These are phyloP conservation scores for Metalampra italica DNA, from an alignment of 2,888 invertebrate genomes.

Conservation along the genomic window DNA sequence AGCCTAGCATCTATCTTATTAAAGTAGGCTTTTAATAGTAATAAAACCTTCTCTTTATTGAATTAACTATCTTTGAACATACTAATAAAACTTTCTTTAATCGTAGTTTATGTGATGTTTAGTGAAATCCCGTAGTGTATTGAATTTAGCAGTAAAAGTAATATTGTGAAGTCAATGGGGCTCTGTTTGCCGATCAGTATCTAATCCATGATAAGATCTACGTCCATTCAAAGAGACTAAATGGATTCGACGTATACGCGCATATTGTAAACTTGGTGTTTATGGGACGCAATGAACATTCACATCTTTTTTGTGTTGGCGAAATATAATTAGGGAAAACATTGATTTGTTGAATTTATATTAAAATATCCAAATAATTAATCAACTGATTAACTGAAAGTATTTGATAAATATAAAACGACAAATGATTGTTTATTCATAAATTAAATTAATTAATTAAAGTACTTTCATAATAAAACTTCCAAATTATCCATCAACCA, in stretches of 20 bases:
- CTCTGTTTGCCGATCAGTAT: constrained; percentile 61
- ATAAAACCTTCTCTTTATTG: neutral
- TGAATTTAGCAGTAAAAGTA: constrained; percentile 38
- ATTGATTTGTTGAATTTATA: too few species aligned
- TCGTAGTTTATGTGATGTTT: neutral
- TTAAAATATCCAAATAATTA: too few species aligned
- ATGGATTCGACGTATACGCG: constrained; percentile 46
- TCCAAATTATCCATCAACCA: neutral
- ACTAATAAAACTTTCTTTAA: neutral
- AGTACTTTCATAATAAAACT: neutral
- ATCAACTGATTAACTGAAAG: too few species aligned
- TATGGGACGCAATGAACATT: constrained; percentile 13
- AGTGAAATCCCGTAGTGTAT: constrained; percentile 22
- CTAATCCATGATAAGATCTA: constrained; percentile 60
- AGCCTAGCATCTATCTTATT: constrained; percentile 35
- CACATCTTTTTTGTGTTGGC: neutral
- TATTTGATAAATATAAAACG: too few species aligned
- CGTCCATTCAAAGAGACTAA: constrained; percentile 51
- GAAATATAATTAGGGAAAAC: too few species aligned
- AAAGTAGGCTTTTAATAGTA: constrained; percentile 1
- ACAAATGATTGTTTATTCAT: neutral
- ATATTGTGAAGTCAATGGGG: constrained; percentile 50
- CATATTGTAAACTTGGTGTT: constrained; percentile 42
- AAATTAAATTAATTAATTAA: neutral
- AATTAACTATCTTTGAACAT: too few species aligned